Evolutionary conservation across 37 sponge, comb jelly and placozoan species (phyloP).

Genomic region (Ianthella basta): DNA sequence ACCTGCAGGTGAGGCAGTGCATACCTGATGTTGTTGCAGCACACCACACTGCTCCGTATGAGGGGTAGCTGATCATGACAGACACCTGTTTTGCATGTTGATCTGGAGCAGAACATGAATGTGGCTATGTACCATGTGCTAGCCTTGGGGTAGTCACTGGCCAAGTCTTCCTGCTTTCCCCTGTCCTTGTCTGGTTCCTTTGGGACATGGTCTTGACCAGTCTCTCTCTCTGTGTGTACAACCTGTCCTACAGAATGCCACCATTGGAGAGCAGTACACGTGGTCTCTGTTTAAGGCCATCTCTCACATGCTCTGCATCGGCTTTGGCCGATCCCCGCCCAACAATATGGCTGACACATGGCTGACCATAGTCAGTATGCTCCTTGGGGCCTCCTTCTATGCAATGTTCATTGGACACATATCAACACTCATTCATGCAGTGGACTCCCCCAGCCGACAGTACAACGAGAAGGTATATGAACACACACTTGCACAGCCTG

Average conservation of each 20-base stretch:
- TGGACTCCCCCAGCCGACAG: constrained; percentile 47
- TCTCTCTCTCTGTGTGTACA: no score
- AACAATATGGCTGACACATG: constrained; percentile 56
- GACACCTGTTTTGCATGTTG: no score
- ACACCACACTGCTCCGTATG: no score
- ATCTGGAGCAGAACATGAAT: no score
- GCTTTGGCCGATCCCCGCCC: constrained; percentile 69
- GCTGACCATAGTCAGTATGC: constrained; percentile 79
- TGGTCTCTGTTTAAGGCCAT: constrained; percentile 61
- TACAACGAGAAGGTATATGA: constrained; percentile 67
- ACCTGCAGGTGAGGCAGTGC: constrained; percentile 44
- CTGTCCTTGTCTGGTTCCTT: no score
- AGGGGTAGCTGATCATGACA: no score
- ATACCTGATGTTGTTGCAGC: not conserved
- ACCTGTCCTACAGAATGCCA: constrained; percentile 36
- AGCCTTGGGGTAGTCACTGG: no score
- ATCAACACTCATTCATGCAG: constrained; percentile 56
- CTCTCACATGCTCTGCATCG: constrained; percentile 64
- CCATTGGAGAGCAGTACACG: constrained; percentile 60
- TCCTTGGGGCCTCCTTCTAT: constrained; percentile 69
- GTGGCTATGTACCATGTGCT: no score
- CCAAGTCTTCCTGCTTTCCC: no score
- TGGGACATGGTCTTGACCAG: no score
- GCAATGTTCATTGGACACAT: constrained; percentile 83
- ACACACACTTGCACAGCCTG: not conserved